These are phyloP conservation scores for Zenarchopterus dispar DNA, from an alignment of 2,797 vertebrate genomes.

Conservation along the genomic window DNA sequence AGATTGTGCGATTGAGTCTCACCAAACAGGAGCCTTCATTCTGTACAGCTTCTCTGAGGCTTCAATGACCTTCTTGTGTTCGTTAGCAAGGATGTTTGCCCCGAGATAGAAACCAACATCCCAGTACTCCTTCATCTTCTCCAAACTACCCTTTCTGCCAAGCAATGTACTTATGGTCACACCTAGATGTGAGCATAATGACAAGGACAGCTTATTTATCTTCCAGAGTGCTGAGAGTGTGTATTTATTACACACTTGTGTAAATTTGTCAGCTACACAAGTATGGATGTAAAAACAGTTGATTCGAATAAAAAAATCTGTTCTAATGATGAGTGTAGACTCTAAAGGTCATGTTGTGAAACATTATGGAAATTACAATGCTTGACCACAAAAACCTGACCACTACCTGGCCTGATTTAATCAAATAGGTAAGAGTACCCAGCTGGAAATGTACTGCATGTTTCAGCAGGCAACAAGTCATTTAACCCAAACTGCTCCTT, in stretches of 20 bases:
- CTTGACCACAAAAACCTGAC: too few species aligned
- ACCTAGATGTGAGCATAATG: constrained; percentile 70
- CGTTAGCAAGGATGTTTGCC: constrained; percentile 87
- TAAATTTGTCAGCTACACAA: too few species aligned
- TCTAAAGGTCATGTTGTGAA: neutral
- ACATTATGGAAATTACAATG: neutral
- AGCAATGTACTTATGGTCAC: constrained; percentile 89
- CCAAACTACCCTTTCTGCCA: constrained; percentile 88
- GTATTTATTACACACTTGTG: neutral
- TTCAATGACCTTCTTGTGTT: constrained; percentile 86
- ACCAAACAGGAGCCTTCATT: constrained; percentile 91
- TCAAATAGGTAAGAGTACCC: too few species aligned
- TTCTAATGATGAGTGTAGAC: neutral
- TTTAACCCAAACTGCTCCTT: too few species aligned
- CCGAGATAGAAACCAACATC: constrained; percentile 93
- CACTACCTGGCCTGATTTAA: too few species aligned
- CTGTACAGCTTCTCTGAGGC: constrained; percentile 91
- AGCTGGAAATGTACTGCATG: too few species aligned
- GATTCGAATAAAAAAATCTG: neutral
- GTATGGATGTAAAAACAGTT: neutral
- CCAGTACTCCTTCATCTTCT: constrained; percentile 94
- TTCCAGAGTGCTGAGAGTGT: neutral
- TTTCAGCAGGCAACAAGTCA: too few species aligned
- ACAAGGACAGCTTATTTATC: neutral
- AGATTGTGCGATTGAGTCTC: constrained; percentile 35